Percentiles rank a stretch among this genome's conserved stretches.
phyloP scores from a whole-genome alignment of 1,140 invertebrate species.

The Aphelenchoides besseyi region DNA sequence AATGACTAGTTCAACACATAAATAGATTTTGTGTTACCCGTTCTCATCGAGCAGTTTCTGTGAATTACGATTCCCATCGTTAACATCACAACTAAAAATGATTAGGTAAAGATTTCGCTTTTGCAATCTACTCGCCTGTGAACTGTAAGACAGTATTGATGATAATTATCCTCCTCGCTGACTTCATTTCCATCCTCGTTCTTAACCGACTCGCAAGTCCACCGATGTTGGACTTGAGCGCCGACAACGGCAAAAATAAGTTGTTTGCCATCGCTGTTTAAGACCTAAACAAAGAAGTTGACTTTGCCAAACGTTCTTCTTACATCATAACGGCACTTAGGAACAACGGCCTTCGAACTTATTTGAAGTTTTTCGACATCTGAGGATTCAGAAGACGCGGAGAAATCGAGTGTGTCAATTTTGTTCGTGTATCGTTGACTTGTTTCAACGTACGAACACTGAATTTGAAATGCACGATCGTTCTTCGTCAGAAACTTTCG shows the following conservation, averaged over 20 bases:
- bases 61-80: conserved; percentile 41
- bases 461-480: conserved; percentile 41
- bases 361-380: neutral
- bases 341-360: conserved; percentile 8
- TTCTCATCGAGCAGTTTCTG: conserved; percentile 43
- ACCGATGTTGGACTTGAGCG: conserved; percentile 31
- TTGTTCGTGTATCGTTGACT: conserved; percentile 34
- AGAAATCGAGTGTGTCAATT: conserved; percentile 16
- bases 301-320: too few species aligned
- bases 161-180: conserved; percentile 17
- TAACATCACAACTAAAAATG: conserved; percentile 31
- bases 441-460: conserved; percentile 41
- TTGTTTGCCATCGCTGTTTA: conserved; percentile 27
- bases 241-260: conserved; percentile 38
- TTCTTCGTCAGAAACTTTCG: conserved; percentile 40
- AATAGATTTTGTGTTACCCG: too few species aligned
- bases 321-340: conserved; percentile 44
- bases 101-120: too few species aligned
- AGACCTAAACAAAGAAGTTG: too few species aligned
- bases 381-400: neutral
- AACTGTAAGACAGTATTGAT: conserved; percentile 40
- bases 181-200: neutral
- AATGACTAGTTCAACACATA: too few species aligned
- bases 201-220: conserved; percentile 34
- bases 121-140: too few species aligned